Evolutionary conservation across 2,888 invertebrate species (phyloP).

Genomic region (Entomobrya multifasciata): DNA sequence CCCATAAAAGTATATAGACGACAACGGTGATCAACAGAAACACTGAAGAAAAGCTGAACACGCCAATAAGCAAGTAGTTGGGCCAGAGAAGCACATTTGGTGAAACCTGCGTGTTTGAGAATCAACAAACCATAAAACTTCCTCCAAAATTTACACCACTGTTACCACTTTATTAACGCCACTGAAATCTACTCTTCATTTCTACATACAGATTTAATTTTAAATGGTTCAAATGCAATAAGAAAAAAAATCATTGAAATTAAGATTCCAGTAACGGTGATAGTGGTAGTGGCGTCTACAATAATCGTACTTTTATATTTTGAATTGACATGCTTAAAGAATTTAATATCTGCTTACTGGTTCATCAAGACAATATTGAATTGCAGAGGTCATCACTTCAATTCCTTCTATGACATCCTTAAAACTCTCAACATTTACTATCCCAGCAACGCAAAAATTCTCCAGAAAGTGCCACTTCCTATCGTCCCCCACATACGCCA

Average conservation of each 20-base stretch:
- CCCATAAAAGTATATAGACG: conserved; percentile 73
- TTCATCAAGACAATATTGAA: conserved; percentile 38
- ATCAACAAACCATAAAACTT: no score
- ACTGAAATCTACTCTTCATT: no score
- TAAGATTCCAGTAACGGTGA: no score
- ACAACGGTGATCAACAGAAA: conserved; percentile 72
- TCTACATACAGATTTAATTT: no score
- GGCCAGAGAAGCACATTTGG: background rate
- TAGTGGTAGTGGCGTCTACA: no score
- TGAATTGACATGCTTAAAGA: no score
- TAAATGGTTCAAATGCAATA: no score
- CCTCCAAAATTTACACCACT: no score
- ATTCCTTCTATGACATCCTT: conserved; percentile 21
- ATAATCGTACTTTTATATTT: no score
- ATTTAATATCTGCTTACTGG: background rate
- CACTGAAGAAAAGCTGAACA: conserved; percentile 56
- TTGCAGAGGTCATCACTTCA: conserved; percentile 1
- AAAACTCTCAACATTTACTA: conserved; percentile 14
- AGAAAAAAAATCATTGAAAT: no score
- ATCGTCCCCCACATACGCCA: conserved; percentile 44
- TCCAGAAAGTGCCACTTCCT: conserved; percentile 61
- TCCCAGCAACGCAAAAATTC: conserved; percentile 65
- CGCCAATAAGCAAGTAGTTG: conserved; percentile 53
- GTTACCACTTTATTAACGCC: no score
- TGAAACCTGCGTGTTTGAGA: background rate